Evolutionary conservation across 2,888 invertebrate genomes (phyloP).

Genomic region (Alentia gelatinosa): DNA sequence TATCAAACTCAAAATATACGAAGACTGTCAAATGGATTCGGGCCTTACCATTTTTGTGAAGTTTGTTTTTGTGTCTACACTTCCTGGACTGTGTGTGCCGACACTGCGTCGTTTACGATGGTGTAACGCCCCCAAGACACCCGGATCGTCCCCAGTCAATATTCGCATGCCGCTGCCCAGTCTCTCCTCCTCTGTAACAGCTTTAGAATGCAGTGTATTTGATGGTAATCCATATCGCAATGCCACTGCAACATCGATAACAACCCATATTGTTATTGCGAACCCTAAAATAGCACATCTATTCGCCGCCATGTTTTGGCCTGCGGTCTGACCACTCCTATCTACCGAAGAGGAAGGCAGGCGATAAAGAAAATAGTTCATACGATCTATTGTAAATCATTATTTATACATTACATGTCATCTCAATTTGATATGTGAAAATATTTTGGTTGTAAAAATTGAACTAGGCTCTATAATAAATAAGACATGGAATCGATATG

Average conservation of each 20-base stretch:
- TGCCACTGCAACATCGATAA: background rate
- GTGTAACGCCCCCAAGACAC: background rate
- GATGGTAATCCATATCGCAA: slow-evolving; percentile 34
- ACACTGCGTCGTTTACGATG: background rate
- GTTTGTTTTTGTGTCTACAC: background rate
- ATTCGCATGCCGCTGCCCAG: slow-evolving; percentile 42
- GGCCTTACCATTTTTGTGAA: background rate
- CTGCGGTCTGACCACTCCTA: no score
- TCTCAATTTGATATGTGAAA: no score
- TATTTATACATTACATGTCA: no score
- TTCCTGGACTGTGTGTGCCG: background rate
- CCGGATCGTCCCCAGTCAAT: background rate
- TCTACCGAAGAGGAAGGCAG: no score
- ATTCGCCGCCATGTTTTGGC: slow-evolving; percentile 36
- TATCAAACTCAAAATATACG: no score
- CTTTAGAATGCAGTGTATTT: slow-evolving; percentile 8
- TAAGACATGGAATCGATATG: no score
- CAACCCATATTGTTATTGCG: background rate
- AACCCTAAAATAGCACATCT: background rate
- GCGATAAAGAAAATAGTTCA: no score
- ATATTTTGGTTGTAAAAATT: no score
- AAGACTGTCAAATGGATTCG: background rate
- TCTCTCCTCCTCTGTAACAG: slow-evolving; percentile 12
- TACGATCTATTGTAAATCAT: no score
- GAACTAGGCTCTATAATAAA: no score